Percentiles rank a stretch among this genome's conserved stretches.
Evolutionary conservation across 2,888 invertebrate species (phyloP).

Genomic region (Liopterus haemorrhoidalis): DNA sequence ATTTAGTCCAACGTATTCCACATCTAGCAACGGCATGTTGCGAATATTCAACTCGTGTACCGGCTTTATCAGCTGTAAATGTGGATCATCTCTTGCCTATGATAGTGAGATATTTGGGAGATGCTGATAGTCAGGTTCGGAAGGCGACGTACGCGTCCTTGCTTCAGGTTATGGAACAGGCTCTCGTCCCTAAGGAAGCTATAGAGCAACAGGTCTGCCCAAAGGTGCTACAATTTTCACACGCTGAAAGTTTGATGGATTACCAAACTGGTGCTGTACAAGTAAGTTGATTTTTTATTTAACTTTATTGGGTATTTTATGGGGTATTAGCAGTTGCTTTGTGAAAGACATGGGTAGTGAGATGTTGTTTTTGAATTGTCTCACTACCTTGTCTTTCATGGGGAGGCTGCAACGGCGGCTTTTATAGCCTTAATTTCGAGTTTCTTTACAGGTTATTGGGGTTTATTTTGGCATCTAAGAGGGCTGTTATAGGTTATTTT

Average conservation of each 20-base stretch:
- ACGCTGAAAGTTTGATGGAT: constrained; percentile 49
- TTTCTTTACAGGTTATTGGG: no score
- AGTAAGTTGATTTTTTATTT: constrained; percentile 46
- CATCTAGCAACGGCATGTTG: constrained; percentile 58
- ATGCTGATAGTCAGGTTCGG: constrained; percentile 57
- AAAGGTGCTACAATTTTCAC: constrained; percentile 54
- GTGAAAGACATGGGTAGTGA: constrained; percentile 99
- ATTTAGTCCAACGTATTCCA: constrained; percentile 62
- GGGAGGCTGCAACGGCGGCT: constrained; percentile 44
- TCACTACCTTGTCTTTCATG: constrained; percentile 99
- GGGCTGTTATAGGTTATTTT: constrained; percentile 67
- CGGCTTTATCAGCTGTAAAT: constrained; percentile 49
- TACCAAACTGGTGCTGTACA: constrained; percentile 51
- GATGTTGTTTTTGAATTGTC: constrained; percentile 72
- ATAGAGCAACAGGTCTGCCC: constrained; percentile 61
- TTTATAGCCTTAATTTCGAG: not conserved
- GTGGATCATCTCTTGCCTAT: constrained; percentile 56
- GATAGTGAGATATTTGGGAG: constrained; percentile 56
- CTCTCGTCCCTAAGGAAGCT: constrained; percentile 53
- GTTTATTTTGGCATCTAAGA: constrained; percentile 68
- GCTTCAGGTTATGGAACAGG: constrained; percentile 58
- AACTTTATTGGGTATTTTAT: not conserved
- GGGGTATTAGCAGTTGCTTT: constrained; percentile 48
- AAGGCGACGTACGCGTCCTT: constrained; percentile 60
- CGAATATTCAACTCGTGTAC: constrained; percentile 46